phyloP scores from a whole-genome alignment of 2,113 vertebrate species.

The Oriolus oriolus region DNA sequence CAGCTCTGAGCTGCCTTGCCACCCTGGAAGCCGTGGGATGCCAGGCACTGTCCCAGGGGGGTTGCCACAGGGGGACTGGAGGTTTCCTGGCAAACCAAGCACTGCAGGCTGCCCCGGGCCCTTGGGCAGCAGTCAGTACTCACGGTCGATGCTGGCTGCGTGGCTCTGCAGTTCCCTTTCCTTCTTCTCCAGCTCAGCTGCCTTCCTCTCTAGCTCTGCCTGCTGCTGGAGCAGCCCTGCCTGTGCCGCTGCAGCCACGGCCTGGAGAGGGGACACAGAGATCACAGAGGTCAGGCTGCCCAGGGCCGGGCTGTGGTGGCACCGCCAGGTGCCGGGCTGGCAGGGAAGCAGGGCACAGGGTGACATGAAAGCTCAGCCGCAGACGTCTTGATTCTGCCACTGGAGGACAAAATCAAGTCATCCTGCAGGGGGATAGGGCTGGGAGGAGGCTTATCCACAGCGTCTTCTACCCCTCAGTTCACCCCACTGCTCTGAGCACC shows the following conservation, averaged over 20 bases:
- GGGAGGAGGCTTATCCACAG: not conserved
- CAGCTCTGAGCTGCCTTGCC: not conserved
- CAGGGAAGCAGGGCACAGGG: not conserved
- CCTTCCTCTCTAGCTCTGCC: conserved; percentile 92
- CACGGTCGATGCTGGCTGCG: conserved; percentile 66
- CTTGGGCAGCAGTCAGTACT: not conserved
- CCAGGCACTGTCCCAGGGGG: not conserved
- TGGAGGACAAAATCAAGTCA: not conserved
- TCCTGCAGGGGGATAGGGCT: not conserved
- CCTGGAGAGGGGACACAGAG: conserved; percentile 59
- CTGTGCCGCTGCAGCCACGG: conserved; percentile 80
- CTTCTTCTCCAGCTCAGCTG: conserved; percentile 90
- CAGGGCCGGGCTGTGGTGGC: fast-evolving
- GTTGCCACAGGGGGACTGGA: not conserved
- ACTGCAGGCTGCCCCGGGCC: not conserved
- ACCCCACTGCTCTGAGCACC: not conserved
- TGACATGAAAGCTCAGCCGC: not conserved
- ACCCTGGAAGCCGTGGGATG: no score
- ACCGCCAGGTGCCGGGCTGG: not conserved
- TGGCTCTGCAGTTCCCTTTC: conserved; percentile 86
- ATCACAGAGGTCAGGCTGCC: not conserved
- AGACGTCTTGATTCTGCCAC: not conserved
- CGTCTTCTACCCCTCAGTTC: not conserved
- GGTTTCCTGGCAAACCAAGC: not conserved
- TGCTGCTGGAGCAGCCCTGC: conserved; percentile 88